Base-by-base conservation (phyloP, 2,888 invertebrate genomes). In the Mesochorus sp. region DNA sequence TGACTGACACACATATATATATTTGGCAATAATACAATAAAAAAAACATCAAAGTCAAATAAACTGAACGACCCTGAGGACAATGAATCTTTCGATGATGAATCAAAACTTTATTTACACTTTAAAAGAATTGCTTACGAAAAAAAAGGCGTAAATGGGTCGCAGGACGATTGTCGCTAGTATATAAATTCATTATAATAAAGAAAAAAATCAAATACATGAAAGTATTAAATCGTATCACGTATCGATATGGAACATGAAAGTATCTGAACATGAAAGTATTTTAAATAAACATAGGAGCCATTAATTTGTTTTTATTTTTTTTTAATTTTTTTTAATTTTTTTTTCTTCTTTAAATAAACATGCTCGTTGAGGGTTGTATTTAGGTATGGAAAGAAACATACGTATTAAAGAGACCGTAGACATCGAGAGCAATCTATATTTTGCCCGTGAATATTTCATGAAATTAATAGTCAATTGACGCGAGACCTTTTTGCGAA, bases 381-480 rank as follows among this genome's bases (percentile, higher is more conserved):
- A 76, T 34, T 66, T 53, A 19, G 14, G n/a, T n/a, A n/a, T 21
- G 55, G 51, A 37, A 17, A 34, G 10, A n/a, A 62, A 57, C 49
- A 28, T 67, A 62, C 8, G 37, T 21, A 53, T 10, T 14, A 24
- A 47, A 34, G 64, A 64, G 28, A 72, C 21, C 59, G 62, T 42
- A 12, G 42, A 24, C 12, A 61, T 64, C 72, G 72, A n/a, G n/a
- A 70, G 73, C 73, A 51, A 70, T 57, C 19, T 21, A 71, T 76
- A 49, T 49, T 73, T 76, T 86, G 82, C 81, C 79, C 84, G 81
- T n/a, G n/a, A n/a, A 83, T 76, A 67, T 83, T 82, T 75, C 84
- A 85, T 84, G 83, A 88, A 88, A 86, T 88, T 90, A n/a, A n/a
- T n/a, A 90, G 90, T 90, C 90, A 90, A 90, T 90, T 90, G 87